Conservation (phyloP, 2,888 invertebrate genomes). For the Diarsia dahlii region DNA sequence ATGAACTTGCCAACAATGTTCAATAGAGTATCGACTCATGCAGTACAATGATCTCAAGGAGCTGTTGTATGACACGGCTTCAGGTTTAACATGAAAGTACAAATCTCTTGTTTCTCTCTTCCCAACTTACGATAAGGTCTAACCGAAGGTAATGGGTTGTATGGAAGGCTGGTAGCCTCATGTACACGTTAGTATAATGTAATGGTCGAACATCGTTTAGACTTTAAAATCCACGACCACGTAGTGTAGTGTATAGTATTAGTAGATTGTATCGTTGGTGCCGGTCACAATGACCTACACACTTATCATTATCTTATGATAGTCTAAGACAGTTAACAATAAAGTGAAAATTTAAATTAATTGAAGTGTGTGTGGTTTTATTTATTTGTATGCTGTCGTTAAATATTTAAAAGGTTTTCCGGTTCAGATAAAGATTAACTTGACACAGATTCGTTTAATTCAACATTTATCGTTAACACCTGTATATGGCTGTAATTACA, state of each 20-base stretch:
- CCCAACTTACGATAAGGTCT: conserved; percentile 25
- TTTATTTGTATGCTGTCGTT: conserved; percentile 1
- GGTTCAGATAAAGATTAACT: conserved; percentile 16
- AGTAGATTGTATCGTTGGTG: conserved; percentile 22
- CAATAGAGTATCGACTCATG: not conserved
- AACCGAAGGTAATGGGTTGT: conserved; percentile 21
- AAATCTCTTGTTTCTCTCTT: conserved; percentile 44
- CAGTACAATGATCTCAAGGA: conserved; percentile 59
- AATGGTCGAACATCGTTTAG: conserved; percentile 14
- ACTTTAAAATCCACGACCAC: conserved; percentile 9
- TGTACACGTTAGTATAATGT: not conserved
- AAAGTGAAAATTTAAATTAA: conserved; percentile 38
- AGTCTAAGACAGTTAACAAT: conserved; percentile 35
- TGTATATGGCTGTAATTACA: conserved; percentile 16
- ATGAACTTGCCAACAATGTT: not conserved
- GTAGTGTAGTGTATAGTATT: conserved; percentile 31
- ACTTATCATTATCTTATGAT: conserved; percentile 13
- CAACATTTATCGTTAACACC: conserved; percentile 4
- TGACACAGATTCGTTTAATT: conserved; percentile 50
- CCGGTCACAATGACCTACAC: conserved; percentile 19
- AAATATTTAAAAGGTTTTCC: conserved; percentile 1
- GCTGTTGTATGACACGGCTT: conserved; percentile 52
- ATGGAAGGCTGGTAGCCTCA: conserved; percentile 1
- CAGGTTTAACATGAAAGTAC: conserved; percentile 58
- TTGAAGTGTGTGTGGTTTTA: conserved; percentile 41